Conservation (phyloP, 30 jellyfish, hydroid and myxozoan genomes). For the Aurelia aurita region DNA sequence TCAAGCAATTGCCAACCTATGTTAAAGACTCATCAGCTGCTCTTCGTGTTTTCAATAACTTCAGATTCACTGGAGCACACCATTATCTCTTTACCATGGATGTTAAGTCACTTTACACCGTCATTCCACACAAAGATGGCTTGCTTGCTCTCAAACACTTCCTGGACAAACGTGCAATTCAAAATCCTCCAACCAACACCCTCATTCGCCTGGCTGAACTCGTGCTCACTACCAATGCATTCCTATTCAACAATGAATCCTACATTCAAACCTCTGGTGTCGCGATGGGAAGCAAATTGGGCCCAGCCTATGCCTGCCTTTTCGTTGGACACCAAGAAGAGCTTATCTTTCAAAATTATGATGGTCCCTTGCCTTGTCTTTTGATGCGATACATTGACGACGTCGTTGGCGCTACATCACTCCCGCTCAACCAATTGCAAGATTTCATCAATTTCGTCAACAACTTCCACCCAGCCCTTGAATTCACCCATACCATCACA, state of each 20-base stretch:
- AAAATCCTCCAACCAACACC: not conserved
- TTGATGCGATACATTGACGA: conserved; percentile 32
- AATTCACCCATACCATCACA: no score
- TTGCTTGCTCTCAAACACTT: not conserved
- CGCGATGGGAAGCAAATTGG: conserved; percentile 38
- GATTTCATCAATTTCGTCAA: conserved; percentile 2
- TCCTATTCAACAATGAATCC: not conserved
- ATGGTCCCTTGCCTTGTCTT: not conserved
- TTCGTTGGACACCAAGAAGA: conserved; percentile 36
- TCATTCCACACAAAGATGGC: conserved; percentile 26
- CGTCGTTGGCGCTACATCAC: conserved; percentile 25
- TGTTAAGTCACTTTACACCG: conserved; percentile 4
- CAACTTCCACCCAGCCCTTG: conserved; percentile 28
- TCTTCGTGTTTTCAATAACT: no score
- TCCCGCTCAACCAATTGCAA: not conserved
- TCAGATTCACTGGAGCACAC: no score
- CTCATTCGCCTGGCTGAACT: not conserved
- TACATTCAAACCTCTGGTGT: conserved; percentile 19
- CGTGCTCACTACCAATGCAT: conserved; percentile 20
- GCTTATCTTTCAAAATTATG: not conserved
- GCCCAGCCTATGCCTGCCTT: conserved; percentile 17
- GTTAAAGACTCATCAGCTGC: no score
- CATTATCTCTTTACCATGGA: conserved; percentile 23
- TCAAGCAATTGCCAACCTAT: no score
- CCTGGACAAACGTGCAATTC: conserved; percentile 1